Conservation (phyloP, 2,797 vertebrate genomes). For the Phalanger gymnotis region DNA sequence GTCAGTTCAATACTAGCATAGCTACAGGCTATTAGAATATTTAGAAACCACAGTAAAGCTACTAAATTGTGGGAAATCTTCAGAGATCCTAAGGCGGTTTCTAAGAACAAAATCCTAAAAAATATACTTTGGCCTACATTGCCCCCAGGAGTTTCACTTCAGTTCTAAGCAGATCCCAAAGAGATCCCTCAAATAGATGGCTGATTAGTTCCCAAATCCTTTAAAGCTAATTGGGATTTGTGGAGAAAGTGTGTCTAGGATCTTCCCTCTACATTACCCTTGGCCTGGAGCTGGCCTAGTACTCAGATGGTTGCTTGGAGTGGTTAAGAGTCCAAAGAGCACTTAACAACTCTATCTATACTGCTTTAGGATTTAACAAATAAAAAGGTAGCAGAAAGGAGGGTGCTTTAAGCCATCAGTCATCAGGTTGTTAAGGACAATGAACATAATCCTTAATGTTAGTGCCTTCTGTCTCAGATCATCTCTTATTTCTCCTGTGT, state of each 20-base stretch:
- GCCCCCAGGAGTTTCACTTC: neutral
- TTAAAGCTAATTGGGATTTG: neutral
- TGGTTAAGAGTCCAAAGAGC: neutral
- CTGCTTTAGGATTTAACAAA: neutral
- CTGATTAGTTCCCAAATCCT: neutral
- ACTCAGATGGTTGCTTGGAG: neutral
- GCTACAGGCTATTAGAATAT: neutral
- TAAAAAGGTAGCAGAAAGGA: neutral
- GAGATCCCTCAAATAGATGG: neutral
- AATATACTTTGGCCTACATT: neutral
- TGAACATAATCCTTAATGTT: neutral
- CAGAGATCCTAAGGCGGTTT: neutral
- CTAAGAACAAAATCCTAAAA: neutral
- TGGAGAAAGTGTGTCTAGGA: neutral
- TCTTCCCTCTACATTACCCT: neutral
- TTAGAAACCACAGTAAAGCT: neutral
- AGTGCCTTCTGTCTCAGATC: neutral
- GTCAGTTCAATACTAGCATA: neutral
- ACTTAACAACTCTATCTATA: neutral
- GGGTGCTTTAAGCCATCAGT: neutral
- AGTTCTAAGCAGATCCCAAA: neutral
- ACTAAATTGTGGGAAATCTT: neutral
- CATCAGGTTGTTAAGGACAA: neutral
- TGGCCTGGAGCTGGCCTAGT: neutral
- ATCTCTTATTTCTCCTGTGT: neutral